Evolutionary conservation across 2,888 invertebrate genomes (phyloP).

Genomic region (Phragmatobia fuliginosa): DNA sequence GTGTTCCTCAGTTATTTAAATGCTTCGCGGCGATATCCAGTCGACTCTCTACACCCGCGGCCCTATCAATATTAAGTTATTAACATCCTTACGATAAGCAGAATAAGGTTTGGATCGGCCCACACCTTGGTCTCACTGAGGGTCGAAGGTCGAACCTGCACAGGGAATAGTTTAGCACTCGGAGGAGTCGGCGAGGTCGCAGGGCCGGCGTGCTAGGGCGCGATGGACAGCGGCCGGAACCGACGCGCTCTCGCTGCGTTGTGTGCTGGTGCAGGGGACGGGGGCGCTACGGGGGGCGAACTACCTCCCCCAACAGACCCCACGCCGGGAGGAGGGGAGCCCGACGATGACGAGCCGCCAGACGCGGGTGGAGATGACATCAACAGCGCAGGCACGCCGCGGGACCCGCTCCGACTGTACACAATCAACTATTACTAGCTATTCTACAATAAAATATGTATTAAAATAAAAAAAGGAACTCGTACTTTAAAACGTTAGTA

Average conservation of each 20-base stretch:
- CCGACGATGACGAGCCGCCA: slow-evolving; percentile 62
- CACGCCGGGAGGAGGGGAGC: slow-evolving; percentile 61
- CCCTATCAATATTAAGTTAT: slow-evolving; percentile 44
- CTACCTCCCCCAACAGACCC: slow-evolving; percentile 47
- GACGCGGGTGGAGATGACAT: slow-evolving; percentile 68
- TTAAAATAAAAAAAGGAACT: too few species aligned
- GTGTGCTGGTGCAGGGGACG: slow-evolving; percentile 63
- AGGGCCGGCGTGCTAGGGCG: slow-evolving; percentile 65
- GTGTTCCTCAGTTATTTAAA: too few species aligned
- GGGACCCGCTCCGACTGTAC: slow-evolving; percentile 64
- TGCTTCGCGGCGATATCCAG: slow-evolving; percentile 5
- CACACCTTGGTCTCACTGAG: slow-evolving; percentile 21
- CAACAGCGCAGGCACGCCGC: slow-evolving; percentile 82
- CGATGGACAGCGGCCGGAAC: slow-evolving; percentile 79
- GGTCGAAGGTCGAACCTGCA: not conserved
- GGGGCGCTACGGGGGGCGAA: slow-evolving; percentile 42
- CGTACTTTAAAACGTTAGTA: too few species aligned
- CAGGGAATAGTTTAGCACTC: slow-evolving; percentile 13
- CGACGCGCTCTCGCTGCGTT: slow-evolving; percentile 79
- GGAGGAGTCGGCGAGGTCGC: not conserved
- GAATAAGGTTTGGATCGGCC: slow-evolving; percentile 61
- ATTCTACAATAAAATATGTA: too few species aligned
- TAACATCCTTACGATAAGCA: slow-evolving; percentile 54
- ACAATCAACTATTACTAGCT: not conserved
- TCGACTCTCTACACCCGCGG: slow-evolving; percentile 9